These are phyloP conservation scores for Lordiphosa fenestrarum DNA, from an alignment of 2,888 invertebrate genomes.

Conservation along the genomic window DNA sequence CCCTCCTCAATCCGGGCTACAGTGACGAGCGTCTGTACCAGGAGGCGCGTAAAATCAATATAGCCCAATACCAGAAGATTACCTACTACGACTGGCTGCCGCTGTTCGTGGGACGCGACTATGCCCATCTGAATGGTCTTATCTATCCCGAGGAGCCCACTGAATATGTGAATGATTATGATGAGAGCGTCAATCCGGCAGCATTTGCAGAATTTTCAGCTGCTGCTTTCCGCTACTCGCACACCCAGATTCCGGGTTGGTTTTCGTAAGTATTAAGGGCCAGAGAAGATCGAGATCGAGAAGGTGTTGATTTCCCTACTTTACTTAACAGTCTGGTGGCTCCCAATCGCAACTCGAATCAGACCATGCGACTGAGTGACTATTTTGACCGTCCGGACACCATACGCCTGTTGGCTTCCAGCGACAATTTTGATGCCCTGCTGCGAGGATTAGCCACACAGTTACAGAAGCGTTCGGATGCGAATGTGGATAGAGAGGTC, in stretches of 20 bases:
- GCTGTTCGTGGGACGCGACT: constrained; percentile 73
- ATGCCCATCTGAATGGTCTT: constrained; percentile 64
- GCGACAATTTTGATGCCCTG: constrained; percentile 84
- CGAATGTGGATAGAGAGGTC: constrained; percentile 83
- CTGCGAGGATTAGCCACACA: constrained; percentile 87
- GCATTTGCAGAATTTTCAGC: constrained; percentile 83
- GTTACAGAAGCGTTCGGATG: constrained; percentile 87
- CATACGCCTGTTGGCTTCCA: constrained; percentile 72
- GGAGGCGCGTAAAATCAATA: constrained; percentile 80
- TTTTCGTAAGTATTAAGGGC: constrained; percentile 77
- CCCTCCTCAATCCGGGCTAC: constrained; percentile 81
- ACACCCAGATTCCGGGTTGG: constrained; percentile 82
- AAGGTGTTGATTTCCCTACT: not conserved
- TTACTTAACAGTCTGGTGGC: constrained; percentile 57
- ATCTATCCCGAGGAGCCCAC: constrained; percentile 49
- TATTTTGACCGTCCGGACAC: constrained; percentile 61
- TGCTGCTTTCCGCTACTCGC: constrained; percentile 84
- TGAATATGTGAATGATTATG: constrained; percentile 81
- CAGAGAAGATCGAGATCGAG: not conserved
- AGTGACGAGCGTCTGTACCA: constrained; percentile 81
- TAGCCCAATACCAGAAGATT: constrained; percentile 81
- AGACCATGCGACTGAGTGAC: constrained; percentile 70
- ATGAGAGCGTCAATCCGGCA: constrained; percentile 81
- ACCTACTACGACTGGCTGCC: constrained; percentile 81
- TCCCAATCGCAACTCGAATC: constrained; percentile 58